Conservation (phyloP, 2,797 vertebrate genomes). For the Tangara arthus region DNA sequence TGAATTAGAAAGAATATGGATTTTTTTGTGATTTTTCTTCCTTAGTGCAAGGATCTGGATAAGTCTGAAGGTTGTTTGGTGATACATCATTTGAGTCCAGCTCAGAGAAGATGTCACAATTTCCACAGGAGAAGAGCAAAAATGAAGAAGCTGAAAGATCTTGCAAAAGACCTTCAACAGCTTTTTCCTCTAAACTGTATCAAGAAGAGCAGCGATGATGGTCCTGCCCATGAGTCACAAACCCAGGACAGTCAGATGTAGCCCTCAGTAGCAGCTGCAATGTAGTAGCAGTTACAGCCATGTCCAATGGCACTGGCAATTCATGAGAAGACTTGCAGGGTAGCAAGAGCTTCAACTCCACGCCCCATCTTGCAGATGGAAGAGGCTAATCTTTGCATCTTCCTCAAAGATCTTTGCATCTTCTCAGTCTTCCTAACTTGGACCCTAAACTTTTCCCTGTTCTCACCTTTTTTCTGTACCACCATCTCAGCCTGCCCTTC, state of each 20-base stretch:
- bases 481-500: background rate
- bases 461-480: background rate
- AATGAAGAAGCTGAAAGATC: background rate
- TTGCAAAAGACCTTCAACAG: background rate
- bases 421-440: background rate
- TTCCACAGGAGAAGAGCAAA: background rate
- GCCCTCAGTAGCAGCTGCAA: background rate
- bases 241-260: background rate
- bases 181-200: background rate
- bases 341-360: background rate
- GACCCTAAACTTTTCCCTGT: background rate
- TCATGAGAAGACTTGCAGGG: background rate
- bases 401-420: background rate
- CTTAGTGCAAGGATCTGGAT: background rate
- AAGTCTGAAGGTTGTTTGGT: background rate
- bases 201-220: background rate
- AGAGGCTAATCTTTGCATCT: background rate
- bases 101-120: background rate
- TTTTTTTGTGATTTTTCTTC: background rate
- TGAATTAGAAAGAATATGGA: background rate
- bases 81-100: background rate
- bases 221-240: background rate
- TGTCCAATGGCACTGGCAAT: accelerated
- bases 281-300: background rate
- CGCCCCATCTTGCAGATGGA: background rate